These are phyloP conservation scores for Macrochelys suwanniensis DNA, from an alignment of 2,797 vertebrate genomes.

Conservation along the genomic window DNA sequence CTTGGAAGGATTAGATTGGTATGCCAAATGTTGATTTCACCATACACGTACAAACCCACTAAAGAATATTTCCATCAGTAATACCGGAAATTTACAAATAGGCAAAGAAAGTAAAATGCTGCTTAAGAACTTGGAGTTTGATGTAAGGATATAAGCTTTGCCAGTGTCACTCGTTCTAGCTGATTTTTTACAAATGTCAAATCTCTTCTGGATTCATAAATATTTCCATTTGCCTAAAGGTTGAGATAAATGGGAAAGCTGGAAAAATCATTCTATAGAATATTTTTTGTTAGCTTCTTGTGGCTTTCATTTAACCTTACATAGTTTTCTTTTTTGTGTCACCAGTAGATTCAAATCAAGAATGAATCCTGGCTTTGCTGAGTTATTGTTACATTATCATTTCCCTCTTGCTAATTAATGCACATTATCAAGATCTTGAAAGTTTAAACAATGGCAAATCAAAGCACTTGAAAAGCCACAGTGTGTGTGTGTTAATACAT, in stretches of 20 bases:
- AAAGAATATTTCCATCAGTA: too few species aligned
- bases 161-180: conserved; percentile 25
- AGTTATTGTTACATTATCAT: conserved; percentile 41
- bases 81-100: too few species aligned
- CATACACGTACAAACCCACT: too few species aligned
- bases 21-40: too few species aligned
- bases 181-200: conserved; percentile 30
- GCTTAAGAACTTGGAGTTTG: too few species aligned
- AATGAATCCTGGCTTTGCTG: background rate
- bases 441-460: background rate
- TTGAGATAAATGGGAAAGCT: background rate
- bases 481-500: background rate
- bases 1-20: too few species aligned
- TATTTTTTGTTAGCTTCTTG: background rate
- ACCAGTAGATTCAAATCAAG: background rate
- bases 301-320: background rate
- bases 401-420: background rate
- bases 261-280: background rate
- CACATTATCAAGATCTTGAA: background rate
- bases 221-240: conserved; percentile 12
- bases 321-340: background rate
- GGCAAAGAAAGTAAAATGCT: too few species aligned
- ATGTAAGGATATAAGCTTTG: background rate
- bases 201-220: conserved; percentile 32
- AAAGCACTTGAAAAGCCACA: background rate